Conservation (phyloP, 2,888 invertebrate genomes). For the Ophion slaviceki region DNA sequence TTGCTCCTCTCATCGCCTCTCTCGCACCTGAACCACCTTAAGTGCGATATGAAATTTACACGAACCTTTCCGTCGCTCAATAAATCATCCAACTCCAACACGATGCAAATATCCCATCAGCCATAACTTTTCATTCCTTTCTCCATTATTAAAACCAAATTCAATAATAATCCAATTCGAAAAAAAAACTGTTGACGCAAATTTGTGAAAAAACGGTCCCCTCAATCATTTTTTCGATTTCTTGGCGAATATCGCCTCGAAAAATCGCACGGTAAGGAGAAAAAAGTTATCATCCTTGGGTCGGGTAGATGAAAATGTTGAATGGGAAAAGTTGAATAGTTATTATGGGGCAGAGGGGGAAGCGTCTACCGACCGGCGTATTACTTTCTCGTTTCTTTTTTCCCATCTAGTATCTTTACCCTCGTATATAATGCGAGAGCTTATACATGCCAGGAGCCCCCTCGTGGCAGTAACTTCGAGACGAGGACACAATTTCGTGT, state of each 20-base stretch:
- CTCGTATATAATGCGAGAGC: slow-evolving; percentile 52
- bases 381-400: slow-evolving; percentile 32
- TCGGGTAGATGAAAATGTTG: slow-evolving; percentile 1
- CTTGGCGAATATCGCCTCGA: too few species aligned
- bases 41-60: slow-evolving; percentile 9
- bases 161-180: too few species aligned
- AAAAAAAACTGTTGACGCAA: too few species aligned
- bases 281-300: slow-evolving; percentile 17
- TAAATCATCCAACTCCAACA: background rate
- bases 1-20: background rate
- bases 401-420: slow-evolving; percentile 18
- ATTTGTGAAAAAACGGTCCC: too few species aligned
- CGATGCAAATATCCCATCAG: too few species aligned
- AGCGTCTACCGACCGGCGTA: slow-evolving; percentile 15
- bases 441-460: background rate
- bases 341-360: slow-evolving; percentile 10
- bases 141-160: too few species aligned
- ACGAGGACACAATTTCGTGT: slow-evolving; percentile 20
- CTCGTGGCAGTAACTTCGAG: background rate
- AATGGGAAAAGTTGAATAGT: slow-evolving; percentile 34
- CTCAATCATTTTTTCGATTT: too few species aligned
- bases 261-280: background rate
- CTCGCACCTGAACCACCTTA: slow-evolving; percentile 9
- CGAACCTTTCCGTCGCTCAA: background rate
- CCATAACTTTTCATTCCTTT: too few species aligned